Evolutionary conservation across 2,113 vertebrate species (phyloP).

Genomic region (Dromaius novaehollandiae): DNA sequence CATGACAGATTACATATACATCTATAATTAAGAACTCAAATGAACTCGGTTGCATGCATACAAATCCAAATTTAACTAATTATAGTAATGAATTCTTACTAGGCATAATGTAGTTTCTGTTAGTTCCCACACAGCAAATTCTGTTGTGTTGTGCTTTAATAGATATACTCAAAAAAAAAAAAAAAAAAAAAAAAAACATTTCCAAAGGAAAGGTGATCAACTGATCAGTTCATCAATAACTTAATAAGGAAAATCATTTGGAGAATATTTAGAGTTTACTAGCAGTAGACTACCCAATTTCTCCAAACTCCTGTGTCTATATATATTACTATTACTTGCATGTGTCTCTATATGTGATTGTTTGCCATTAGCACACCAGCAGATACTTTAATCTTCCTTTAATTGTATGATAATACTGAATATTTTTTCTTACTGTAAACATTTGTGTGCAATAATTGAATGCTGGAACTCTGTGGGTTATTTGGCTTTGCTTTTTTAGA

Average conservation of each 20-base stretch:
- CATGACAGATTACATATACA: neutral
- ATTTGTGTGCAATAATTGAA: neutral
- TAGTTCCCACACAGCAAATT: neutral
- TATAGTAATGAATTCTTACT: neutral
- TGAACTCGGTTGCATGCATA: neutral
- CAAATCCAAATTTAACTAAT: neutral
- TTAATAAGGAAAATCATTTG: constrained; percentile 50
- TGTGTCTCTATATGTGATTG: accelerated
- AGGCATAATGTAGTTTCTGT: neutral
- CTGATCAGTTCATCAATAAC: neutral
- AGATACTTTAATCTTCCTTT: neutral
- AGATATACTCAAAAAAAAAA: neutral
- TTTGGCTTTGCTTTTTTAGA: neutral
- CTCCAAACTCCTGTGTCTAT: neutral
- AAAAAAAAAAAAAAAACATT: neutral
- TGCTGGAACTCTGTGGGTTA: neutral
- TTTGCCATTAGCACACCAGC: neutral
- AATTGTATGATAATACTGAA: neutral
- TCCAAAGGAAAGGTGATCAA: neutral
- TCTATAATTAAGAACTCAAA: neutral
- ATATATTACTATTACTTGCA: neutral
- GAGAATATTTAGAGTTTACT: constrained; percentile 12
- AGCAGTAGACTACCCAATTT: neutral
- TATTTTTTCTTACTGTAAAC: neutral
- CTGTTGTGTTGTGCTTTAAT: neutral